Evolutionary conservation across 2,888 invertebrate species (phyloP), one percentile per base, ranked within the genome.

Genomic region (Shargacucullia verbasci): DNA sequence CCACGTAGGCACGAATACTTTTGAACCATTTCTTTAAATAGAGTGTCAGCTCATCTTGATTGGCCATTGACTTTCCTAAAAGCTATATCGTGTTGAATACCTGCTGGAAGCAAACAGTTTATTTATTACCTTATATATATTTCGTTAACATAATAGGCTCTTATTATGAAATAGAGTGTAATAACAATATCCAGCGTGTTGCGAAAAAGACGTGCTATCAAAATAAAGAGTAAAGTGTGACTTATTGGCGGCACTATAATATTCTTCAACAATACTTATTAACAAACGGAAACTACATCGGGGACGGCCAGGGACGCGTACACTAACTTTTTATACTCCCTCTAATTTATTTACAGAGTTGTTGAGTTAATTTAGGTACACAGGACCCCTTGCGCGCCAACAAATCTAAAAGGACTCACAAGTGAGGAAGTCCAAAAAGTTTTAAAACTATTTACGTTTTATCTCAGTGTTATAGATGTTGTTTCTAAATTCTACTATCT

Each of bases 281-380:
- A 76, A 61, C 69, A 65, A 62, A 56, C 47, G 58, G 68, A 70
- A 70, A 58, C 74, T 62, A 57, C 61, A 68, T 62, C 45, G 57
- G 48, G 55, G 56, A 35, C 29, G 44, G 44, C 52, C 35, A 39
- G 46, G 41, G 55, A 40, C 50, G 54, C 65, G 44, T 62, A 40
- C 59, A 46, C 59, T 59, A 52, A 79, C 70, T 72, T 80, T 80
- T 73, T 66, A 67, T 70, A 46, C 45, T 56, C 57, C 20, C 20
- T 57, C 65, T 79, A 71, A 82, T 80, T 77, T 80, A 78, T 81
- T 79, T 79, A 70, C 62, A 33, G 69, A 82, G 78, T 80, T 81
- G 76, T 77, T 76, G 73, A 81, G 79, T 74, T 79, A 76, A 83
- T 81, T 80, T 73, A 68, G 57, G 52, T 59, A 37, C 38, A 46